phyloP scores from a whole-genome alignment of 2,888 invertebrate genomes.

The Platycnemis pennipes region DNA sequence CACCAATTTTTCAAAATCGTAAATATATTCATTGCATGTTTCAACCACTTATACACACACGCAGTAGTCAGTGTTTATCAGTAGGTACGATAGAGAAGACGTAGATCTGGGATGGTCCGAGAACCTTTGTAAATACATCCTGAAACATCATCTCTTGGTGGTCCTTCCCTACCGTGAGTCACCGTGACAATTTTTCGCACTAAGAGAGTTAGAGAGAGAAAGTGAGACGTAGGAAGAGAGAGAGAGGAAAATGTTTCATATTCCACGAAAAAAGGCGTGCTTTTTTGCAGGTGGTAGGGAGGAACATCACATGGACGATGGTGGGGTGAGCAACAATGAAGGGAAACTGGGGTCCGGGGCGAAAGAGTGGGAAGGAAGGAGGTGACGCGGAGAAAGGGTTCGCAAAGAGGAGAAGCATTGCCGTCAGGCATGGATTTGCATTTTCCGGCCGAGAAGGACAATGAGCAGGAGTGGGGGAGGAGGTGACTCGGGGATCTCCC shows the following conservation, averaged over 20 bases:
- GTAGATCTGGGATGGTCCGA: not conserved
- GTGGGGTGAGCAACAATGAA: not conserved
- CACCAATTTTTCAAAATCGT: too few species aligned
- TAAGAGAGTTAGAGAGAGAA: too few species aligned
- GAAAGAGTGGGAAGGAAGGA: not conserved
- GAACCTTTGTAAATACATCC: not conserved
- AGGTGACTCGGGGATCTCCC: not conserved
- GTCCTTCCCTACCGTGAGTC: not conserved
- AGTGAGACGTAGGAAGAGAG: too few species aligned
- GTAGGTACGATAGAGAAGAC: too few species aligned
- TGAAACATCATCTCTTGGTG: not conserved
- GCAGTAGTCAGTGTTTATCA: too few species aligned
- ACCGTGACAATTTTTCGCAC: not conserved
- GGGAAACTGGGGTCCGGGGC: not conserved
- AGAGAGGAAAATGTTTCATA: too few species aligned
- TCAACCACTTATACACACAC: too few species aligned
- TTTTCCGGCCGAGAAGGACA: not conserved
- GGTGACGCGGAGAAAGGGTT: not conserved
- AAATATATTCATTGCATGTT: too few species aligned
- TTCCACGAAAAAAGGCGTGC: not conserved
- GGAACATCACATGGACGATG: not conserved
- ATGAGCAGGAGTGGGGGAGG: not conserved
- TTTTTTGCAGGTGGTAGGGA: not conserved
- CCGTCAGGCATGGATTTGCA: constrained; percentile 7
- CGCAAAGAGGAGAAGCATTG: not conserved